phyloP scores from a whole-genome alignment of 23 tunicate species.

The Phallusia fumigata region DNA sequence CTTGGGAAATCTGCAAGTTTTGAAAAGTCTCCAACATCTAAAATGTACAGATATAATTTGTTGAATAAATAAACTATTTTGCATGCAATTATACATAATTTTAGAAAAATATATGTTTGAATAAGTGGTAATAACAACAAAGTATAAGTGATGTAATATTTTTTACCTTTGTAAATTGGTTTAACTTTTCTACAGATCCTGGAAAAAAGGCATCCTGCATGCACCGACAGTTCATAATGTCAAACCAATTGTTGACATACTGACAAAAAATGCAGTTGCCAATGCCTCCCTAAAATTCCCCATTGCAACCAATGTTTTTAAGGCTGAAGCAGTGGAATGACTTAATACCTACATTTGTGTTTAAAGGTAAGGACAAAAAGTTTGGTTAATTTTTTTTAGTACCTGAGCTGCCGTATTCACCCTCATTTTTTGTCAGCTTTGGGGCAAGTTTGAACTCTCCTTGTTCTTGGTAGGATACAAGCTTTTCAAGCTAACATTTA shows the following conservation, averaged over 20 bases:
- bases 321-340: slow-evolving; percentile 10
- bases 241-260: neutral
- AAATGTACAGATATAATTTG: neutral
- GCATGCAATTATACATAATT: no score
- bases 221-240: neutral
- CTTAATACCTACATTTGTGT: neutral
- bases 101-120: no score
- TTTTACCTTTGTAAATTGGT: neutral
- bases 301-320: neutral
- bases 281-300: neutral
- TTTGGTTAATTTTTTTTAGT: neutral
- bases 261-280: neutral
- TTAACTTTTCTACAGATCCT: neutral
- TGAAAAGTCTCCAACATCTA: slow-evolving; percentile 4
- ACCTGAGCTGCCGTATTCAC: slow-evolving; percentile 3
- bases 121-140: no score
- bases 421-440: neutral
- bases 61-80: no score
- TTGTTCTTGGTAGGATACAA: neutral
- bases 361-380: no score
- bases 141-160: neutral
- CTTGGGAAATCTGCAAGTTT: neutral
- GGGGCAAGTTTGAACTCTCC: neutral
- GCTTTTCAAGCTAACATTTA: neutral
- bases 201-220: slow-evolving; percentile 10